These are phyloP conservation scores for Orthonevra nobilis DNA, from an alignment of 2,888 invertebrate genomes.

Conservation along the genomic window DNA sequence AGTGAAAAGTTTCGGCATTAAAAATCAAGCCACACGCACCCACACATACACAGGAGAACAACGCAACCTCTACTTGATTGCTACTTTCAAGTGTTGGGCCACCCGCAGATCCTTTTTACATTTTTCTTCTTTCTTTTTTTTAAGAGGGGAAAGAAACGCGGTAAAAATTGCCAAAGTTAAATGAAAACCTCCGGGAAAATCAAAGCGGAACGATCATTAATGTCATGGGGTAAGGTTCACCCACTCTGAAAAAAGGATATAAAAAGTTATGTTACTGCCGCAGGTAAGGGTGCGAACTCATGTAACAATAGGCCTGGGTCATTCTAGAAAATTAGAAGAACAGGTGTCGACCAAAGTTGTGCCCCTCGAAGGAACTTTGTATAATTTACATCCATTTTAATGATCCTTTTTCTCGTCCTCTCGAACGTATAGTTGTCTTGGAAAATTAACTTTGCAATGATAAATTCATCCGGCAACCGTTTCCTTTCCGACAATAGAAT, in stretches of 20 bases:
- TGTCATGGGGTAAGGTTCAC: constrained; percentile 3
- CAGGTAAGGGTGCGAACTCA: constrained; percentile 18
- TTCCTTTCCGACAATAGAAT: constrained; percentile 28
- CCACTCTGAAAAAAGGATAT: constrained; percentile 27
- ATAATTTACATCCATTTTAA: background rate
- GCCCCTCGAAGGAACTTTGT: constrained; percentile 5
- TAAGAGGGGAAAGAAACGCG: background rate
- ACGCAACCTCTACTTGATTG: constrained; percentile 49
- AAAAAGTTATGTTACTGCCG: constrained; percentile 57
- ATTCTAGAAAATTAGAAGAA: constrained; percentile 25
- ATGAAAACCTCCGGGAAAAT: constrained; percentile 67
- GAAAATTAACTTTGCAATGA: constrained; percentile 19
- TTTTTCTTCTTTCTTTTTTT: background rate
- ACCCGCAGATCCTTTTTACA: constrained; percentile 49
- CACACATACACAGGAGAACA: constrained; percentile 20
- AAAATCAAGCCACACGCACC: constrained; percentile 57
- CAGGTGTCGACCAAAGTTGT: constrained; percentile 21
- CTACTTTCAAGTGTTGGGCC: constrained; percentile 61
- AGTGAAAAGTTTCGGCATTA: constrained; percentile 68
- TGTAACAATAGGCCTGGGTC: constrained; percentile 39
- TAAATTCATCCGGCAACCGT: constrained; percentile 8
- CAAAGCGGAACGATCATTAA: constrained; percentile 54
- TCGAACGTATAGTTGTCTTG: background rate
- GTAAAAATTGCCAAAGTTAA: constrained; percentile 67
- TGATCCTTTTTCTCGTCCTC: background rate